Conservation (phyloP, 2,113 vertebrate genomes). For the Natator depressus region DNA sequence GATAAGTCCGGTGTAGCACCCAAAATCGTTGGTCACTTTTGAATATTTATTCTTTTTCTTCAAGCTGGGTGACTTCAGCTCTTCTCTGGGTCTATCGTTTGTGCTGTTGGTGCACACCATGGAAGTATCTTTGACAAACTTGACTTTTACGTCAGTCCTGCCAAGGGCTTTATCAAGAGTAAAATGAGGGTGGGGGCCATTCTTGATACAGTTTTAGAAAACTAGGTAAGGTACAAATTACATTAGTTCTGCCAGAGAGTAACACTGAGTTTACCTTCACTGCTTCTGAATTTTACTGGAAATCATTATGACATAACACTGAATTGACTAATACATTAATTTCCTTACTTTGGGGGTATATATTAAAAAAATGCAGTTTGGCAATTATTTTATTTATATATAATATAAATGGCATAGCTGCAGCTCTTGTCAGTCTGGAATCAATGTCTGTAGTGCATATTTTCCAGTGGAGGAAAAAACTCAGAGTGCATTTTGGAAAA, state of each 20-base stretch:
- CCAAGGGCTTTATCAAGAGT: background rate
- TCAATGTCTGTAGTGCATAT: background rate
- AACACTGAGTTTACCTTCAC: background rate
- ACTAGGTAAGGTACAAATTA: background rate
- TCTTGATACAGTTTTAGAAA: background rate
- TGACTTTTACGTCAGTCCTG: no score
- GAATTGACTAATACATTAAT: background rate
- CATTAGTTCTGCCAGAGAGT: background rate
- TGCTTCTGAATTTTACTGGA: background rate
- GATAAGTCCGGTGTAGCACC: background rate
- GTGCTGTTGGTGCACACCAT: background rate
- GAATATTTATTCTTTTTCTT: background rate
- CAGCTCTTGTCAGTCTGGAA: background rate
- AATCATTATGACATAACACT: background rate
- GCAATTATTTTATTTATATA: background rate
- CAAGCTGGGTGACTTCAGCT: background rate
- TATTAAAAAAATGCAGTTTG: background rate
- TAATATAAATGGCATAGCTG: background rate
- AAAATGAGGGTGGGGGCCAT: background rate
- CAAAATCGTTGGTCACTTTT: background rate
- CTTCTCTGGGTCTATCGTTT: background rate
- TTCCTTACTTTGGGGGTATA: fast-evolving
- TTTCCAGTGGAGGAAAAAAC: background rate
- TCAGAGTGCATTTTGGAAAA: background rate
- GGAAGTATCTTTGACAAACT: no score